A percentile compares a stretch with the other conserved stretches of the same genome.
These are phyloP conservation scores for Notoglanidium macrostoma DNA, from an alignment of 2,797 vertebrate species.

Conservation along the genomic window DNA sequence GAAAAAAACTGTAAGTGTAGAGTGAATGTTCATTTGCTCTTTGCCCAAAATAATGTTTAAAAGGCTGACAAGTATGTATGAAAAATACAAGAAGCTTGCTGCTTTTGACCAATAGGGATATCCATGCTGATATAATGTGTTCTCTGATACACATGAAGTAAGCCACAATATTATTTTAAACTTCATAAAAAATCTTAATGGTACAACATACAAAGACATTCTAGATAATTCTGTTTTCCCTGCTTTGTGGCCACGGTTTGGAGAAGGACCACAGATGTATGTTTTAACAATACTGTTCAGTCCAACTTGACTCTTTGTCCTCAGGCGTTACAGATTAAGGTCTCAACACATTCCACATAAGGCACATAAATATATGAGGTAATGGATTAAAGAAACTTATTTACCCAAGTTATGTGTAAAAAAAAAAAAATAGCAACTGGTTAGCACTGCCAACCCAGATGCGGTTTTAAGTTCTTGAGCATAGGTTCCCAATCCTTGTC, in stretches of 20 bases:
- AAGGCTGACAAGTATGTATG: slow-evolving; percentile 4
- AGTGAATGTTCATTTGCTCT: slow-evolving; percentile 19
- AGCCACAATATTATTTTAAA: background rate
- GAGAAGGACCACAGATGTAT: background rate
- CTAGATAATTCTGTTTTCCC: background rate
- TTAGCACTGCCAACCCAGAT: background rate
- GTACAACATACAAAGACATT: background rate
- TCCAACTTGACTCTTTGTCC: background rate
- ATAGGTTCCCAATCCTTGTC: background rate
- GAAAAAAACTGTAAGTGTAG: slow-evolving; percentile 30
- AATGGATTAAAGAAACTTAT: background rate
- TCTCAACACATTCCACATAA: background rate
- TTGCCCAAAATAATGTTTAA: background rate
- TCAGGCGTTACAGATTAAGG: background rate
- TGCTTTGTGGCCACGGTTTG: background rate
- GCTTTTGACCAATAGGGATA: background rate
- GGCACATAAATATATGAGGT: background rate
- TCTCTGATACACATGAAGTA: background rate
- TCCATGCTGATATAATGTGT: background rate
- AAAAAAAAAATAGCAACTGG: background rate
- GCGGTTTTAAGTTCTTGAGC: background rate
- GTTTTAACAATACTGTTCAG: background rate
- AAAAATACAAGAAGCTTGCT: background rate
- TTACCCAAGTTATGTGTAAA: background rate
- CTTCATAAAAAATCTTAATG: background rate